Percentiles rank a stretch among this genome's conserved stretches.
These are phyloP conservation scores for Ommatoiulus sabulosus DNA, from an alignment of 2,888 invertebrate genomes.

Conservation along the genomic window DNA sequence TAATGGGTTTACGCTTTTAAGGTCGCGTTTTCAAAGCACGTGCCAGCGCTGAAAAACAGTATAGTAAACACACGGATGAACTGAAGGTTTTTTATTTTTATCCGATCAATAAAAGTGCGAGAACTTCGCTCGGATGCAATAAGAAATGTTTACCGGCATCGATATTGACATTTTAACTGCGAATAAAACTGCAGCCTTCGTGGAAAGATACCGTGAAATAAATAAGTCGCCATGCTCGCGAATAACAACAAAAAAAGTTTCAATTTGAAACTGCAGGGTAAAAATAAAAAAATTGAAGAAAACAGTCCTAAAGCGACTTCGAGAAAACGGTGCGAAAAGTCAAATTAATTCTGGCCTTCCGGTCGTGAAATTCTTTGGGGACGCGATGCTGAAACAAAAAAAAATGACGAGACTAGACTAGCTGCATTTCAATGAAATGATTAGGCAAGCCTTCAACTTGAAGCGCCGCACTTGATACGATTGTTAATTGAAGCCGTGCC, in stretches of 20 bases:
- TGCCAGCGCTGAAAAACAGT: too few species aligned
- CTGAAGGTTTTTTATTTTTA: neutral
- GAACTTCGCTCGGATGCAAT: neutral
- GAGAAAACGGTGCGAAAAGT: constrained; percentile 64
- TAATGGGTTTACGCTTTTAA: too few species aligned
- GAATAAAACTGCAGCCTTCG: neutral
- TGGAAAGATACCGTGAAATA: too few species aligned
- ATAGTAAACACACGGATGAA: neutral
- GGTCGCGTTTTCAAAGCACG: too few species aligned
- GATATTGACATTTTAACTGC: neutral
- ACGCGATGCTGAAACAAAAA: constrained; percentile 66
- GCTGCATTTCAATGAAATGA: constrained; percentile 18
- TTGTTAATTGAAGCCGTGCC: neutral
- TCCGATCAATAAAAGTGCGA: neutral
- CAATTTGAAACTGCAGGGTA: neutral
- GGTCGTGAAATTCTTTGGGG: constrained; percentile 67
- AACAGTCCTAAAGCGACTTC: neutral
- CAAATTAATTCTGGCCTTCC: constrained; percentile 66
- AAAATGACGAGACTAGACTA: too few species aligned
- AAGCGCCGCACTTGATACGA: neutral
- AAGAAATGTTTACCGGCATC: neutral
- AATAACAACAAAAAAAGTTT: neutral
- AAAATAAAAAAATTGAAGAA: neutral
- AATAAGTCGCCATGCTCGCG: neutral
- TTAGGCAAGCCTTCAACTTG: constrained; percentile 34